Base-by-base conservation (phyloP, 2,113 vertebrate species). In the Dermatemys mawii region DNA sequence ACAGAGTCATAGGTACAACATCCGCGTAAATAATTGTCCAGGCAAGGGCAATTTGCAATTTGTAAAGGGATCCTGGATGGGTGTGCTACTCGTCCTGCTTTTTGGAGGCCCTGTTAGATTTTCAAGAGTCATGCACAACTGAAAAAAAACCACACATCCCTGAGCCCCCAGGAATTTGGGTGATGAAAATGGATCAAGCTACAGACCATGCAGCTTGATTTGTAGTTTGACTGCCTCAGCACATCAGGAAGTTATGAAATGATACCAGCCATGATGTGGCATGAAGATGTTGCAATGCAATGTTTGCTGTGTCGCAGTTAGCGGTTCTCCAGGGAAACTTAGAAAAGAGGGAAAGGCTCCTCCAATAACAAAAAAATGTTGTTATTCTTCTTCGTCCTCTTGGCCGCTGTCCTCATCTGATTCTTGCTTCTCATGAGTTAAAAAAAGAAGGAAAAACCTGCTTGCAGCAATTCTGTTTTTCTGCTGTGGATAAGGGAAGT, bases 391-490 rank as follows among this genome's bases (percentile, higher is more conserved):
- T 6, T 46, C 26, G 1, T 26, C 22, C 13, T 27, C 5, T 80
- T 16, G 17, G n/a, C 63, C 7, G 16, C 63, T 38, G 8, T 24
- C 79, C 13, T 29, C 8, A 9, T 41, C 44, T 0, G 27, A 38
- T 2, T 70, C 5, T 50, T 41, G 60, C 26, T 19, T 51, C 26
- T 4, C 19, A 11, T 16, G 38, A 29, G 4, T 24, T 46, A 29
- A 16, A 14, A 14, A 60, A 5, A 2, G 27, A 21, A 83, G 81
- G 5, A 29, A 7, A 13, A 60, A 2, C 21, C 27, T 17, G 32
- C 60, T 3, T 8, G 4, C 1, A 2, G 38, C 21, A 12, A 8
- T 11, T 2, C 27, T 11, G 10, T n/a, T 41, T 60, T 41, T 17
- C 53, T 3, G 29, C 2, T 4, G 70, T 7, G 24, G 12, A 12